These are phyloP conservation scores for Nezara viridula DNA, from an alignment of 2,888 invertebrate genomes.

Conservation along the genomic window DNA sequence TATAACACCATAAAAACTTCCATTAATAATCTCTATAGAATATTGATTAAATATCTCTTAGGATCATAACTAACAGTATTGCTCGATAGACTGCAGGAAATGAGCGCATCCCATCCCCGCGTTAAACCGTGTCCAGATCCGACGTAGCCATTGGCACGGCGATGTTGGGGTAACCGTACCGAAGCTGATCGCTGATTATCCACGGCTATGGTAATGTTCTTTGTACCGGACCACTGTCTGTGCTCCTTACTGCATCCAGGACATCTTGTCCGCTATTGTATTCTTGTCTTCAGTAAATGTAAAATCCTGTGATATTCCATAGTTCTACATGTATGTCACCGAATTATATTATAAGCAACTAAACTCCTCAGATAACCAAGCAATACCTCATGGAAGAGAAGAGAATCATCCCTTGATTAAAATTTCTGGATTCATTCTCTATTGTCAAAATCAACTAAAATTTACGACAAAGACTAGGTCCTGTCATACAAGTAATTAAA, in stretches of 20 bases:
- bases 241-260: not conserved
- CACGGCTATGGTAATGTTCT: slow-evolving; percentile 23
- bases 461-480: too few relatives aligned
- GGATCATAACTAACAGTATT: not conserved
- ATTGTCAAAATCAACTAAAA: too few relatives aligned
- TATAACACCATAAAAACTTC: not conserved
- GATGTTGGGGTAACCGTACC: not conserved
- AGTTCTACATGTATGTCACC: too few relatives aligned
- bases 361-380: too few relatives aligned
- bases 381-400: too few relatives aligned
- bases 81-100: not conserved
- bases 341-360: too few relatives aligned
- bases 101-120: not conserved
- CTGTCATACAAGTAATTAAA: too few relatives aligned
- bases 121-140: not conserved
- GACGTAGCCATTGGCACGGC: not conserved
- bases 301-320: too few relatives aligned
- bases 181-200: not conserved
- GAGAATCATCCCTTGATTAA: too few relatives aligned
- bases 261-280: not conserved
- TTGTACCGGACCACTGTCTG: slow-evolving; percentile 20
- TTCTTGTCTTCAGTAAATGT: not conserved
- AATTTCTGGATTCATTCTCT: too few relatives aligned
- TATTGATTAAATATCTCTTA: not conserved
- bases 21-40: not conserved